Conservation (phyloP, 2,797 vertebrate species). For the Crossoptilon crossoptilon region DNA sequence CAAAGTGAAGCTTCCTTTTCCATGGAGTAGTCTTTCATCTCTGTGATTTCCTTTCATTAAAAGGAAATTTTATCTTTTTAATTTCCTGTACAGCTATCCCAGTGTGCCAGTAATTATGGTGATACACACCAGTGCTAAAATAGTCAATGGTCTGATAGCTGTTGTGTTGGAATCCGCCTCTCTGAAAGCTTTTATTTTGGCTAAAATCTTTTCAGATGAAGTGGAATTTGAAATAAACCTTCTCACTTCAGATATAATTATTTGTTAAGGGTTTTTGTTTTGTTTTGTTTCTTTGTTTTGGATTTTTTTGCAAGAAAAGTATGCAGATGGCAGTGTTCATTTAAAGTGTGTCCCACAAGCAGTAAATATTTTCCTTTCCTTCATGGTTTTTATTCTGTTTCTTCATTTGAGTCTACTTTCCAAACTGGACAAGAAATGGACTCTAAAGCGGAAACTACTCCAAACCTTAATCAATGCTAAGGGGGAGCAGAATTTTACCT, state of each 20-base stretch:
- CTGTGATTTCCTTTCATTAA: conserved; percentile 15
- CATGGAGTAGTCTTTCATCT: neutral
- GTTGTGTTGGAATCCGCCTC: neutral
- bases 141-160: neutral
- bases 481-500: neutral
- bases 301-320: neutral
- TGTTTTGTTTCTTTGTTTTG: no score
- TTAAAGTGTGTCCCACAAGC: neutral
- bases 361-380: neutral
- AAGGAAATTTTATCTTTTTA: conserved; percentile 45
- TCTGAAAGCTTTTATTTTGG: neutral
- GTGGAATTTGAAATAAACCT: neutral
- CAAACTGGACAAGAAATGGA: neutral
- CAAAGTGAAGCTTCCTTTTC: neutral
- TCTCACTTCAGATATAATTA: neutral
- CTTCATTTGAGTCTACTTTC: neutral
- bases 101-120: conserved; percentile 27
- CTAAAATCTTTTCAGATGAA: neutral
- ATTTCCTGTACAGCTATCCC: conserved; percentile 45
- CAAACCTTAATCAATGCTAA: neutral
- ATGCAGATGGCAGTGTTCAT: neutral
- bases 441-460: neutral
- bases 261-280: neutral
- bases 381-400: neutral
- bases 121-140: neutral